Percentiles rank a stretch among this genome's conserved stretches.
Conservation (phyloP, 2,888 invertebrate genomes). For the Leptinotarsa juncta region DNA sequence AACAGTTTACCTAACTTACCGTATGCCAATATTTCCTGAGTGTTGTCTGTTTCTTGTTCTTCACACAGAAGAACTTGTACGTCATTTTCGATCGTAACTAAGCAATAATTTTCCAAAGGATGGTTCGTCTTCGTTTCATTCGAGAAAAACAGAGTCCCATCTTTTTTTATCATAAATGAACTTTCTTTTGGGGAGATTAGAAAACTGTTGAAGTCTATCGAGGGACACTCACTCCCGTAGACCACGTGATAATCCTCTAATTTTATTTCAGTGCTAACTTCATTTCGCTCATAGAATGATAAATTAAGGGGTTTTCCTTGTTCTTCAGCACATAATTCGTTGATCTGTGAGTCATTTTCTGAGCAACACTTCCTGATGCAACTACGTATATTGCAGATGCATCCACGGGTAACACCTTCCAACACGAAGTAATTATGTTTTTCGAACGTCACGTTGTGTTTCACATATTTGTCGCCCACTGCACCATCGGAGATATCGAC, state of each 20-base stretch:
- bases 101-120: no score
- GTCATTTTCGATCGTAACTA: no score
- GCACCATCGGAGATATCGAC: not conserved
- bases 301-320: not conserved
- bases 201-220: not conserved
- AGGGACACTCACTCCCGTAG: not conserved
- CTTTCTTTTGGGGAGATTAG: not conserved
- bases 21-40: no score
- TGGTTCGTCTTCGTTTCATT: no score
- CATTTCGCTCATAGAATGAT: not conserved
- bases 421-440: not conserved
- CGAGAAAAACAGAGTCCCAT: no score
- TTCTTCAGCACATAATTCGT: not conserved
- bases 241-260: not conserved
- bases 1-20: no score
- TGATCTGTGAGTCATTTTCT: not conserved
- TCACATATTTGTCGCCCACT: not conserved
- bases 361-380: not conserved
- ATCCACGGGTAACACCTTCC: not conserved
- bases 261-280: not conserved
- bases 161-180: no score
- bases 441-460: not conserved
- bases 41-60: no score
- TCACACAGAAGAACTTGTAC: no score
- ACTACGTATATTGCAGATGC: not conserved